Evolutionary conservation across 2,113 vertebrate genomes (phyloP), one percentile per base, ranked within the genome.

Genomic region (Coryphaenoides rupestris): DNA sequence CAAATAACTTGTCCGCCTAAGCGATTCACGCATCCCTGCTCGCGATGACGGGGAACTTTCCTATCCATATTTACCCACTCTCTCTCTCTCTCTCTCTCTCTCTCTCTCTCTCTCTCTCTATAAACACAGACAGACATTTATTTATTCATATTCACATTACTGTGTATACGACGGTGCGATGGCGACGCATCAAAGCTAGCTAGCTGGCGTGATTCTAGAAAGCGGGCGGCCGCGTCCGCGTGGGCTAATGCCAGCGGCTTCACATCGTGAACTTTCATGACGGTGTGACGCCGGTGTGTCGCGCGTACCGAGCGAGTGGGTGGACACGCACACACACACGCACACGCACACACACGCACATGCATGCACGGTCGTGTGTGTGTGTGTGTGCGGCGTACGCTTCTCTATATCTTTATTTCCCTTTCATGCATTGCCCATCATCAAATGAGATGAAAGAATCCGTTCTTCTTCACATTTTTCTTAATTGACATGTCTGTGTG

Each of bases 1-100:
- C 68, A 86, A 80, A 86, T 63, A 79, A 68, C 73, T 65, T 56
- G 62, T 40, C 17, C 53, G 58, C 53, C 78, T 83, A 75, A 82
- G 85, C 80, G 65, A 79, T 81, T 80, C 70, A 76, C 78, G 73
- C 58, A 4, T 67, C 57, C 74, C 68, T 77, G 74, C 70, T 58
- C 76, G 66, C 59, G 65, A 79, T 63, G 70, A 55, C 2, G 1
- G 61, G 64, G n/a, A 81, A 40, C 33, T 40, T 73, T 81, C 72
- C 72, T 71, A 77, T 73, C 58, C 73, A 75, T 81, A 74, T 85
- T 84, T 82, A 66, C 68, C 61, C 19, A 16, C 13, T 14, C 59
- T 63, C 66, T 24, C 21, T 28, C n/a, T 24, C 60, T 79, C 76
- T 72, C 69, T 72, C 78, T 76, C 64, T 7, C 55, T 75, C 55